Base-by-base conservation (phyloP, 2,797 vertebrate genomes). In the Cyclopterus lumpus region DNA sequence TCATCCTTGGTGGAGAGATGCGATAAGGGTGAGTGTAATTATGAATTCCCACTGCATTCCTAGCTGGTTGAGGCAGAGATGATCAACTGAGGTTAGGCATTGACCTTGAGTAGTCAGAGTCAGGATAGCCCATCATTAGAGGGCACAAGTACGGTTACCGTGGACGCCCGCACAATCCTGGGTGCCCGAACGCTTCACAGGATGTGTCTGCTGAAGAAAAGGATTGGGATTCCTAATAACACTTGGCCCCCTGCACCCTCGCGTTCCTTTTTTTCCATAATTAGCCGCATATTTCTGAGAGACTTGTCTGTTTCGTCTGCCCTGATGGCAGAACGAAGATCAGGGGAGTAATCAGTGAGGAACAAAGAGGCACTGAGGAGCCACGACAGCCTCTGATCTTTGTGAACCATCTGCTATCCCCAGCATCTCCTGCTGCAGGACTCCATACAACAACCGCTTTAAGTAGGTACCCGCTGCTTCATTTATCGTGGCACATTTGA, bases 291-390 rank as follows among this genome's bases (percentile, higher is more conserved):
- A 79, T 73, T 77, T 88, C 68, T 69, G 57, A 75, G 48, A 74
- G 82, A 75, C 80, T 58, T 38, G 66, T 86, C 72, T 95, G 92
- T 94, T 94, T 92, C 88, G 93, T 93, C 94, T 95, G 75, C 92
- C 92, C 88, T 38, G 90, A 92, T 91, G 72, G 59, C 22, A 44
- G 70, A 81, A 70, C 86, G 88, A 84, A 89, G 86, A 89, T 53
- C 22, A 15, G 51, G 5, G 51, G 65, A 83, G 71, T 48, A 80
- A 93, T 93, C 88, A 88, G 75, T 34, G 34, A 82, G 76, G 90
- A 93, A 93, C 92, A 94, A 93, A 93, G 78, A 63, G 38, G 1
- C 18, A 65, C 68, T 68, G 46, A 88, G 75, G 69, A 89, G 77
- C 69, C 84, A 84, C 12, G 82, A 75, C 82, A 83, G 67, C 68